Percentiles rank a stretch among this genome's conserved stretches.
These are phyloP conservation scores for Meta bourneti DNA, from an alignment of 2,888 invertebrate genomes.

Conservation along the genomic window DNA sequence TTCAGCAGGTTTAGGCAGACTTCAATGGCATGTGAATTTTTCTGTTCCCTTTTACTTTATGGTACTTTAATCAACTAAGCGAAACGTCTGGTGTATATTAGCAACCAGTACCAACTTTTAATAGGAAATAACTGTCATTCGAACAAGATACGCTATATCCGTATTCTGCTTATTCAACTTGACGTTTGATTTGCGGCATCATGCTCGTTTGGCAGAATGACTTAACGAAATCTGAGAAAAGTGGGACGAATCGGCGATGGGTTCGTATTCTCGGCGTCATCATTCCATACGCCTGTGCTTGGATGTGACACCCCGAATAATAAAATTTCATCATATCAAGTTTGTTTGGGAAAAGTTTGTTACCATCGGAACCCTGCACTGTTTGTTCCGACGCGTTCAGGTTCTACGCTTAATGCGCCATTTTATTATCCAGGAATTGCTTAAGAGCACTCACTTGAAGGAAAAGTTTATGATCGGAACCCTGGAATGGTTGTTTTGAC, in stretches of 20 bases:
- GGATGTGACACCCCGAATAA: conserved; percentile 18
- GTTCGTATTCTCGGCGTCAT: neutral
- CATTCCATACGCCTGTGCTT: neutral
- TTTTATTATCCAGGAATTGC: no score
- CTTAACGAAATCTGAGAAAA: conserved; percentile 12
- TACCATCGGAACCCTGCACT: neutral
- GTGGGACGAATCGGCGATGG: neutral
- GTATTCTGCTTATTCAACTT: conserved; percentile 8
- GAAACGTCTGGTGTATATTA: no score
- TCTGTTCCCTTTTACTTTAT: no score
- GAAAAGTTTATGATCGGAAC: no score
- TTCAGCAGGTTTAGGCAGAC: no score
- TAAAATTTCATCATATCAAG: neutral
- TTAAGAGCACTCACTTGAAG: no score
- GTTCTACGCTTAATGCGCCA: no score
- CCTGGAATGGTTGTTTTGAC: no score
- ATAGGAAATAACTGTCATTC: neutral
- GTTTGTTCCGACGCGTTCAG: no score
- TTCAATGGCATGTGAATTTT: no score
- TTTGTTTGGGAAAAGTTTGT: neutral
- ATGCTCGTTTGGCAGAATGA: conserved; percentile 38
- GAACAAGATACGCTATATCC: neutral
- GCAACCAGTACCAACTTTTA: neutral
- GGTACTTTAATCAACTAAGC: no score
- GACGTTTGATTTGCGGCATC: conserved; percentile 33